Base-by-base conservation (phyloP, 2,797 vertebrate species). In the Huso huso region DNA sequence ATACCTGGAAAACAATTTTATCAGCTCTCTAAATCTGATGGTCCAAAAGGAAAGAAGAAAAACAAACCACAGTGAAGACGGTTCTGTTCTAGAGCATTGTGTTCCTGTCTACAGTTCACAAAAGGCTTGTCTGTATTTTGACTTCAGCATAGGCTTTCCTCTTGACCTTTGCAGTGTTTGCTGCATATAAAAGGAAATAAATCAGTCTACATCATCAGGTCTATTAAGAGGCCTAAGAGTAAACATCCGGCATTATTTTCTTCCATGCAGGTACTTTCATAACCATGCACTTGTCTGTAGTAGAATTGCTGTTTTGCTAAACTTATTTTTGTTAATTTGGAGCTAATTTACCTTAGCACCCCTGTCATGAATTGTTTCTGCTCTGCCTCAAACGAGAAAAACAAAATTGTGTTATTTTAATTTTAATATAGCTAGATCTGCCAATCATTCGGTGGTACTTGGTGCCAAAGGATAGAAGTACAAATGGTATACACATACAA, bases 41-140 rank as follows among this genome's bases (percentile, higher is more conserved):
- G 59, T 70, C 66, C 75, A 72, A 72, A 37, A 37, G 49, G 77
- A 51, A 18, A 73, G 74, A 80, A 81, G 64, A 69, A 70, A 70
- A 76, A 13, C 59, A 67, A 50, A 18, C 18, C 23, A 61, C 13
- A 51, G 18, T 52, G 10, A 8, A 51, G 59, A 23, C 60, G 23
- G 7, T 11, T 7, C 10, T 51, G 10, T 10, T 48, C 10, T 51
- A 72, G 66, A 37, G 37, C 70, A 73, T n/a, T 15, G 60, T 51
- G 75, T 77, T 75, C 74, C 73, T 67, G 84, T 88, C 87, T 88
- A 75, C 71, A 6, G 62, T 69, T 70, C 49, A 88, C 86, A 89
- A 89, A 86, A 81, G 85, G 75, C 67, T 66, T 70, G 69, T 62
- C 72, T 66, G 79, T 89, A 83, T 89, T 88, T 84, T 88, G 84